These are phyloP conservation scores for Arctocebus calabarensis DNA, from an alignment of 2,797 vertebrate genomes.

Conservation along the genomic window DNA sequence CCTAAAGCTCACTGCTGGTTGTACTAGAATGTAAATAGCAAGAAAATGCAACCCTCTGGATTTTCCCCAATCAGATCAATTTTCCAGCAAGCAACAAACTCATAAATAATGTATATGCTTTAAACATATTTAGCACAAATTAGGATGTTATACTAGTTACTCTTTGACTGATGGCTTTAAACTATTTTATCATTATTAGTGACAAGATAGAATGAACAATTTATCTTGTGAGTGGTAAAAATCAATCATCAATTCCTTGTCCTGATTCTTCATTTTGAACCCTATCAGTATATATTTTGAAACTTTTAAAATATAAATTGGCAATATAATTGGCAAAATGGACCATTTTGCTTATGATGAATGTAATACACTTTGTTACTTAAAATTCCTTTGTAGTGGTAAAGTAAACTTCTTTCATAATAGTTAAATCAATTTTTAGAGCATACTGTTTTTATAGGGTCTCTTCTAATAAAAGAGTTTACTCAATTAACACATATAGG, in stretches of 20 bases:
- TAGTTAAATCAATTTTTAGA: conserved; percentile 75
- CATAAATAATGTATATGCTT: conserved; percentile 75
- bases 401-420: conserved; percentile 63
- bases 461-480: conserved; percentile 66
- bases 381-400: conserved; percentile 23
- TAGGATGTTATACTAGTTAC: conserved; percentile 56
- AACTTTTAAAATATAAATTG: conserved; percentile 21
- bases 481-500: conserved; percentile 69
- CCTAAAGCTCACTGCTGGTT: conserved; percentile 67
- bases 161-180: conserved; percentile 56
- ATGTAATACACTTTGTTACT: conserved; percentile 42
- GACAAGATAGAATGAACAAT: conserved; percentile 70
- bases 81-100: conserved; percentile 68
- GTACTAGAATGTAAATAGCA: conserved; percentile 70
- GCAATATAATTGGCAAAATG: conserved; percentile 53
- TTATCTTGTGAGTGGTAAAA: conserved; percentile 70
- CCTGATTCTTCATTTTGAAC: conserved; percentile 66
- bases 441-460: conserved; percentile 58
- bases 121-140: conserved; percentile 66
- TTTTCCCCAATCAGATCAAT: conserved; percentile 66
- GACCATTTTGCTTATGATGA: conserved; percentile 55
- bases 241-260: conserved; percentile 63
- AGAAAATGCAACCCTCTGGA: conserved; percentile 56
- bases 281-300: conserved; percentile 45
- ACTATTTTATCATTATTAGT: conserved; percentile 68